Evolutionary conservation across 2,797 vertebrate genomes (phyloP).

Genomic region (Scyliorhinus canicula): DNA sequence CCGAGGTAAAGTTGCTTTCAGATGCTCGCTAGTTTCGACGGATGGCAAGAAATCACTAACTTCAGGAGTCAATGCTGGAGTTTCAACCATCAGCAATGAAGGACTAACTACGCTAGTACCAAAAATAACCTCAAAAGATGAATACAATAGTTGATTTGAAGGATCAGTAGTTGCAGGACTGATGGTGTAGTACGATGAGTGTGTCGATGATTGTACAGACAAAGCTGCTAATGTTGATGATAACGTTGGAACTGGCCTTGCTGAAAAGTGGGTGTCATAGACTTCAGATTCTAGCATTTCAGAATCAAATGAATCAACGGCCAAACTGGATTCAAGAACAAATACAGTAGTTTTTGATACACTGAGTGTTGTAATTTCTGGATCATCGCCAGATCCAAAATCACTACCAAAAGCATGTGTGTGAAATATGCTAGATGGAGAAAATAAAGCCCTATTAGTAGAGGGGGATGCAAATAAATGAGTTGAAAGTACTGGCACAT

Average conservation of each 20-base stretch:
- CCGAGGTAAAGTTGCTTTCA: neutral
- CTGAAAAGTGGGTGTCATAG: constrained; percentile 71
- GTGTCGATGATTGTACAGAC: neutral
- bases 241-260: constrained; percentile 54
- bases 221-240: neutral
- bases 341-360: neutral
- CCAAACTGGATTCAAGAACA: constrained; percentile 48
- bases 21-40: neutral
- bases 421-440: neutral
- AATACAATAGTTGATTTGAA: neutral
- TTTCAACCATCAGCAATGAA: neutral
- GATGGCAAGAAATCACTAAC: neutral
- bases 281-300: constrained; percentile 63
- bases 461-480: neutral
- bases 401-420: neutral
- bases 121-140: constrained; percentile 3
- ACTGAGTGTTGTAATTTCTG: neutral
- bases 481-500: neutral
- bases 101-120: neutral
- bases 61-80: neutral
- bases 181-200: neutral
- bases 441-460: neutral
- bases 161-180: neutral
- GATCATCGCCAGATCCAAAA: constrained; percentile 34
- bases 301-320: constrained; percentile 60